These are phyloP conservation scores for Echiichthys vipera DNA, from an alignment of 2,797 vertebrate genomes.

Conservation along the genomic window DNA sequence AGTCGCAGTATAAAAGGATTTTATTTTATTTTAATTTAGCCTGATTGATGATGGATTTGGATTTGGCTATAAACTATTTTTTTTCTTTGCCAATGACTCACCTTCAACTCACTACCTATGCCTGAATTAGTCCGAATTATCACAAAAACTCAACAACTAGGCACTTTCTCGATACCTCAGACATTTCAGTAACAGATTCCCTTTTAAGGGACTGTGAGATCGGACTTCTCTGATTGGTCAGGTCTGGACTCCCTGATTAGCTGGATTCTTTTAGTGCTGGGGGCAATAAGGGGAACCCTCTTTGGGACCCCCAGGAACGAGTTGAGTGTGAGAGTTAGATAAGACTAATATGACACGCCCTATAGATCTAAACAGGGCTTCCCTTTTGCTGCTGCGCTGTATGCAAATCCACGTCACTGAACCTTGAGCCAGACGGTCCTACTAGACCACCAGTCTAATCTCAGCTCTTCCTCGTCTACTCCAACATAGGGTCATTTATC, in stretches of 20 bases:
- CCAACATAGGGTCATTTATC: conserved; percentile 37
- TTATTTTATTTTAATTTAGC: conserved; percentile 11
- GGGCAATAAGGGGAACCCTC: conserved; percentile 54
- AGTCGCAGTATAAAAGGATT: conserved; percentile 20
- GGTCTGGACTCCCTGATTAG: conserved; percentile 60
- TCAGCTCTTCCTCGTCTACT: conserved; percentile 56
- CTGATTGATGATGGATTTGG: neutral
- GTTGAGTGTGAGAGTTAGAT: conserved; percentile 77
- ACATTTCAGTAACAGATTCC: conserved; percentile 42
- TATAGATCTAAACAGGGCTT: conserved; percentile 60
- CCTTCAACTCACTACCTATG: conserved; percentile 31
- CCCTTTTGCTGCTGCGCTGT: conserved; percentile 50
- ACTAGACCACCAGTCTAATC: conserved; percentile 44
- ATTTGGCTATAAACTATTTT: too few species aligned
- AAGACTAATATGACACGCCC: conserved; percentile 78
- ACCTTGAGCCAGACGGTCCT: conserved; percentile 37
- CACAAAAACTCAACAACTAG: conserved; percentile 33
- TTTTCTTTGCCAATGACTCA: conserved; percentile 36
- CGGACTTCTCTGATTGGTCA: conserved; percentile 52
- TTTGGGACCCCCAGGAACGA: conserved; percentile 67
- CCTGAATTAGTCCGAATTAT: conserved; percentile 20
- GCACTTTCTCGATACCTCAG: conserved; percentile 56
- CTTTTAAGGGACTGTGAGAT: conserved; percentile 40
- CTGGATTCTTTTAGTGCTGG: conserved; percentile 20
- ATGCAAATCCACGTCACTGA: conserved; percentile 41